These are phyloP conservation scores for Mylabris sibirica DNA, from an alignment of 2,888 invertebrate species.

Conservation along the genomic window DNA sequence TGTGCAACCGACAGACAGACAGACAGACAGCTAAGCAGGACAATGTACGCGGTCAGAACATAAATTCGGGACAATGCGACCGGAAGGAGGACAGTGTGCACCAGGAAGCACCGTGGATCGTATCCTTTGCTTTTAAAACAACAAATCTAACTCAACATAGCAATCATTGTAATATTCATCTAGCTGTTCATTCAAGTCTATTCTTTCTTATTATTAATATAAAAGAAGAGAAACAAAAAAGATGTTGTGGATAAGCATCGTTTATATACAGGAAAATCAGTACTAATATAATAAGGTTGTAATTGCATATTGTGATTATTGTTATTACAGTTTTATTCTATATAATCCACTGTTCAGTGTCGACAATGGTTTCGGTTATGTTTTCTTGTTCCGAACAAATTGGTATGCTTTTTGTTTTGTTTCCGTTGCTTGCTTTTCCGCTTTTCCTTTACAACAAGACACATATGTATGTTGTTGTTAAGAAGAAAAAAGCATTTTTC, in stretches of 20 bases:
- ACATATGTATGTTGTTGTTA: background rate
- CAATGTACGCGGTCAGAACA: slow-evolving; percentile 58
- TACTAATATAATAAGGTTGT: background rate
- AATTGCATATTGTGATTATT: slow-evolving; percentile 5
- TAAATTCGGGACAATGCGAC: slow-evolving; percentile 59
- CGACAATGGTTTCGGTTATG: slow-evolving; percentile 5
- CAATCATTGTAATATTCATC: slow-evolving; percentile 45
- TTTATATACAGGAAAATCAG: background rate
- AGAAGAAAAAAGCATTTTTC: background rate
- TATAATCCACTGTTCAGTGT: background rate
- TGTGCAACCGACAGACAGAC: slow-evolving; percentile 54
- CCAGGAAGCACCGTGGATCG: slow-evolving; percentile 57
- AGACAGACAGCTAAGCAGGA: slow-evolving; percentile 53
- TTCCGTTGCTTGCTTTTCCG: background rate
- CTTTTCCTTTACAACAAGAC: background rate
- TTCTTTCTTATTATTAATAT: background rate
- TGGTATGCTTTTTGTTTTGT: background rate
- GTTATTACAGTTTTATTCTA: slow-evolving; percentile 9
- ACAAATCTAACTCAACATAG: slow-evolving; percentile 46
- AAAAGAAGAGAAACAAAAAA: background rate
- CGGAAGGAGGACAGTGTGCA: slow-evolving; percentile 57
- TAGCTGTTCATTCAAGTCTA: slow-evolving; percentile 3
- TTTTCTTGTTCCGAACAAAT: slow-evolving; percentile 8
- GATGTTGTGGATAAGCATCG: background rate
- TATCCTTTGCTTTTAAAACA: slow-evolving; percentile 52